A percentile compares a stretch with the other conserved stretches of the same genome.
These are phyloP conservation scores for Lates calcarifer DNA, from an alignment of 2,113 vertebrate species.

Conservation along the genomic window DNA sequence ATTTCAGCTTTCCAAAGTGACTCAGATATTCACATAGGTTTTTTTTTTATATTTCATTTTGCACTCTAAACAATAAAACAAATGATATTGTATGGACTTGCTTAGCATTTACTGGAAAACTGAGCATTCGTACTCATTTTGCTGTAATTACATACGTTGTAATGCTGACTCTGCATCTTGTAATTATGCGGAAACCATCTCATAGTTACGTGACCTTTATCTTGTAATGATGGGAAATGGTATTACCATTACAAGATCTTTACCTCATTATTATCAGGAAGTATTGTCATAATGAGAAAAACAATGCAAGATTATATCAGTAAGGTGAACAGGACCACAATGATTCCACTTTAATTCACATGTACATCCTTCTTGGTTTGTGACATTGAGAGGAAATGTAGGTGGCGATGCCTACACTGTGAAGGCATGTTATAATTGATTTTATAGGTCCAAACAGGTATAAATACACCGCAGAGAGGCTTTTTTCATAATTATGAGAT, in stretches of 20 bases:
- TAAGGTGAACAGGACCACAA: neutral
- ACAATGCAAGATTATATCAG: neutral
- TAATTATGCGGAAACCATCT: neutral
- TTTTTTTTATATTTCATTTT: neutral
- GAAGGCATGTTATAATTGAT: neutral
- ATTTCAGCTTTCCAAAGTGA: neutral
- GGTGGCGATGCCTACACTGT: neutral
- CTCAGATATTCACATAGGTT: neutral
- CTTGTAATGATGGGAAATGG: neutral
- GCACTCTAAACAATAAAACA: too few relatives aligned
- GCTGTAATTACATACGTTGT: neutral
- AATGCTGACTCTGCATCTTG: neutral
- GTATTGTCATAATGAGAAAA: slow-evolving; percentile 6
- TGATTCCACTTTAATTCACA: neutral
- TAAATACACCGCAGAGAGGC: neutral
- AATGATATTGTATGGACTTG: neutral
- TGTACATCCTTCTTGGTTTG: neutral
- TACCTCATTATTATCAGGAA: neutral
- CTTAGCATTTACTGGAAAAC: neutral
- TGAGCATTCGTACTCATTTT: neutral
- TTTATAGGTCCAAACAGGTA: neutral
- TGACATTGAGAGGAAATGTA: neutral
- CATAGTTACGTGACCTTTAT: neutral
- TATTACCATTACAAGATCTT: neutral
- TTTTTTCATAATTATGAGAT: neutral